Conservation (phyloP, 2,797 vertebrate species). For the Lacerta viridis region DNA sequence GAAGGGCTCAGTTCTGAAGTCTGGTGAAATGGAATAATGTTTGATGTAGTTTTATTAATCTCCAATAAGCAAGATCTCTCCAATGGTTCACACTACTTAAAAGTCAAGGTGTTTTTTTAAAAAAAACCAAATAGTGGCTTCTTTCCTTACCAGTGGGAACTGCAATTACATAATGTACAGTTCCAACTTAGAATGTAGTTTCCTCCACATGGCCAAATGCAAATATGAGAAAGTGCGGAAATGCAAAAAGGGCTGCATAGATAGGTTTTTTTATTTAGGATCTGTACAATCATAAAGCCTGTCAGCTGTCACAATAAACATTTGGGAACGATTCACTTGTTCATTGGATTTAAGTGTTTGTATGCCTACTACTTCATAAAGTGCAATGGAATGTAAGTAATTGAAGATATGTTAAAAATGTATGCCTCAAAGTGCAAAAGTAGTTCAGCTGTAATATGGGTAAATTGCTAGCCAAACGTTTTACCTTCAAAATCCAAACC, state of each 20-base stretch:
- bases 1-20: background rate
- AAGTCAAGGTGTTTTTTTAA: background rate
- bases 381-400: background rate
- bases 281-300: too few relatives aligned
- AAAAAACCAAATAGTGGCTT: background rate
- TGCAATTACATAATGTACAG: background rate
- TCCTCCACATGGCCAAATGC: background rate
- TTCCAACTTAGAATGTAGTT: background rate
- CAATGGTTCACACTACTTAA: background rate
- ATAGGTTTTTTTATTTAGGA: too few relatives aligned
- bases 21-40: background rate
- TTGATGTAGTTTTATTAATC: background rate
- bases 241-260: slow-evolving; percentile 6
- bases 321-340: background rate
- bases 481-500: slow-evolving; percentile 2
- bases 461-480: background rate
- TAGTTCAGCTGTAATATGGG: background rate
- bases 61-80: background rate
- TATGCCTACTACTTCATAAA: background rate
- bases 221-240: background rate
- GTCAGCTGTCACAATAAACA: too few relatives aligned
- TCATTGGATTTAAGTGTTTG: background rate
- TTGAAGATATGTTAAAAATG: background rate
- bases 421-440: background rate
- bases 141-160: background rate